Evolutionary conservation across 2,888 invertebrate species (phyloP).

Genomic region (Trichogramma evanescens): DNA sequence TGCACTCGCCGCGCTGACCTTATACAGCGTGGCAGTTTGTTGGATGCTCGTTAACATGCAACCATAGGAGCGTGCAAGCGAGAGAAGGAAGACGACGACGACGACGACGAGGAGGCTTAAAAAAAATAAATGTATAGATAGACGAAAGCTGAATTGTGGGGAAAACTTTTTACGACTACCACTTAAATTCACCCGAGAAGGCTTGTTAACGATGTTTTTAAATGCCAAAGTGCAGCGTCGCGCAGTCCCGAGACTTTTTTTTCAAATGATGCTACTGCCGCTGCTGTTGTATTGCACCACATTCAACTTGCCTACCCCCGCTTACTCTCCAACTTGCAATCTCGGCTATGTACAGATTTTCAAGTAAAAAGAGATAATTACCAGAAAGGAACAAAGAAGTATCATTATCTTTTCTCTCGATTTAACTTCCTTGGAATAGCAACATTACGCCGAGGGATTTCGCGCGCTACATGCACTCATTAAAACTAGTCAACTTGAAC

Average conservation of each 20-base stretch:
- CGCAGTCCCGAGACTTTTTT: neutral
- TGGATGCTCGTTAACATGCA: slow-evolving; percentile 9
- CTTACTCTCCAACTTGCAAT: slow-evolving; percentile 1
- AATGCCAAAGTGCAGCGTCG: slow-evolving; percentile 3
- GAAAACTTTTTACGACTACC: slow-evolving; percentile 7
- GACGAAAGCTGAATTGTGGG: slow-evolving; percentile 1
- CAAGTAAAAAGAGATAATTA: too few relatives aligned
- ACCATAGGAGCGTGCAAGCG: neutral
- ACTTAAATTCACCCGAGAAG: slow-evolving; percentile 12
- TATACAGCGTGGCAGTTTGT: neutral
- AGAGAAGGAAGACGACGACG: too few relatives aligned
- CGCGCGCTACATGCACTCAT: too few relatives aligned
- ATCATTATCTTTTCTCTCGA: too few relatives aligned
- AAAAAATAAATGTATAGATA: too few relatives aligned
- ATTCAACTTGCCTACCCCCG: slow-evolving; percentile 14
- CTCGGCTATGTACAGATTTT: too few relatives aligned
- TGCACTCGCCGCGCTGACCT: slow-evolving; percentile 5
- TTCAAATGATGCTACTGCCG: neutral
- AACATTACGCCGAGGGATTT: too few relatives aligned
- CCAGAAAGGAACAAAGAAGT: too few relatives aligned
- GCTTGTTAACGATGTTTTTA: slow-evolving; percentile 17
- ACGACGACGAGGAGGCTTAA: too few relatives aligned
- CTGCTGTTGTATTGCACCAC: slow-evolving; percentile 4
- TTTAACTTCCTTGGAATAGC: too few relatives aligned
- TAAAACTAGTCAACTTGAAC: too few relatives aligned